Base-by-base conservation (phyloP, 2,113 vertebrate genomes). In the Hemiscyllium ocellatum region DNA sequence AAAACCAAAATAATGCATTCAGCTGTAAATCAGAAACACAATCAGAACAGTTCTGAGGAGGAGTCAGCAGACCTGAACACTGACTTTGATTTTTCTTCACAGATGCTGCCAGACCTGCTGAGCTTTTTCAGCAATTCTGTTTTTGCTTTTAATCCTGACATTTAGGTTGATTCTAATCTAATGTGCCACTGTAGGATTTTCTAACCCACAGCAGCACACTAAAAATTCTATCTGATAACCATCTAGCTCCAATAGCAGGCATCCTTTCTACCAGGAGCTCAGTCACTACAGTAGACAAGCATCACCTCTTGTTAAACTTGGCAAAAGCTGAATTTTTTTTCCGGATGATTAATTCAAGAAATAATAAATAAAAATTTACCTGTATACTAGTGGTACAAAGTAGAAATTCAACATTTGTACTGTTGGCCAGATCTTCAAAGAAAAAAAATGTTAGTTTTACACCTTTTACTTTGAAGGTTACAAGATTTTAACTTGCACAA, bases 351-450 rank as follows among this genome's bases (percentile, higher is more conserved):
- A 65, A 65, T 17, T 65, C 29, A 65, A 19, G 33, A 15, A 91
- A 91, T 7, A 91, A 80, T 15, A 37, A 56, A 89, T 50, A 83
- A 8, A 13, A 19, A 17, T 91, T 50, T 95, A 95, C 94, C 94
- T 95, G 94, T 95, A 47, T 50, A 26, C 47, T 7, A 95, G 94
- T 52, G 94, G 94, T 47, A 95, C 50, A 47, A 95, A 95, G 94
- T 95, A 76, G 94, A 95, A 95, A 95, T 95, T 95, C 50, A 72
- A 4, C 47, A 95, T 13, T 95, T 95, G 94, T 72, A 26, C 94
- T 72, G 94, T 24, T 76, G 94, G 94, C 94, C 94, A 95, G 68
- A 95, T 95, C 94, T 95, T 70, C 33, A 95, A 95, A 95, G 61
- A 65, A 90, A 90, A 29, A 90, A 90, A 90, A 90, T n/a, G 26